phyloP scores from a whole-genome alignment of 1,140 invertebrate genomes.

The Micrasema longulum region DNA sequence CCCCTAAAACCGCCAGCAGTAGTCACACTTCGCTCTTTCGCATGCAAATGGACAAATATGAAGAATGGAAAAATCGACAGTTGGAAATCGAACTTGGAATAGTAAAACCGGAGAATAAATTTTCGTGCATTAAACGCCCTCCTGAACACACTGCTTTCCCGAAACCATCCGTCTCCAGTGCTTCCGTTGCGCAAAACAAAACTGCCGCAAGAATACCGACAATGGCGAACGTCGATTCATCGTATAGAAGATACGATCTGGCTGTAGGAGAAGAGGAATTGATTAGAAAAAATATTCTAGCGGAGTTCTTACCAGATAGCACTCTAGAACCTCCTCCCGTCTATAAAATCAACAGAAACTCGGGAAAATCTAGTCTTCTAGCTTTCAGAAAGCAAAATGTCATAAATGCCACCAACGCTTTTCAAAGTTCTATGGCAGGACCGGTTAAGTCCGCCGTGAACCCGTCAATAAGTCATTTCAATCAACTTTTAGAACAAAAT shows the following conservation, averaged over 20 bases:
- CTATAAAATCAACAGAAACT: not conserved
- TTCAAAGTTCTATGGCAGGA: not conserved
- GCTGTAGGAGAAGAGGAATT: slow-evolving; percentile 17
- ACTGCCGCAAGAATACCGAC: not conserved
- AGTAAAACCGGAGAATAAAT: not conserved
- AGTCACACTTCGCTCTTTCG: slow-evolving; percentile 21
- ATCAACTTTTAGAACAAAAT: slow-evolving; percentile 10
- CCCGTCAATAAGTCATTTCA: not conserved
- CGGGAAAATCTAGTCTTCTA: slow-evolving; percentile 41
- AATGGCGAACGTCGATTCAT: not conserved
- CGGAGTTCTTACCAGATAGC: slow-evolving; percentile 16
- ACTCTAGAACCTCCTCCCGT: not conserved
- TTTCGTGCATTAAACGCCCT: not conserved
- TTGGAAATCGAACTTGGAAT: slow-evolving; percentile 21
- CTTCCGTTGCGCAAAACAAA: not conserved
- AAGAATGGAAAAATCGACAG: slow-evolving; percentile 24
- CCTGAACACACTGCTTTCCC: not conserved
- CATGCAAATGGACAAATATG: slow-evolving; percentile 39
- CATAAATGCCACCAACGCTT: not conserved
- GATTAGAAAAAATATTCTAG: slow-evolving; percentile 9
- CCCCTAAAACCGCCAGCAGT: not conserved
- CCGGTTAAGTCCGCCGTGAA: not conserved
- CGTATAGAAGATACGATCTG: slow-evolving; percentile 19
- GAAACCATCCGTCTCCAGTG: not conserved
- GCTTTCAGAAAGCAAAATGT: slow-evolving; percentile 39